Base-by-base conservation (phyloP, 2,113 vertebrate species). In the Proterorhinus semilunaris region DNA sequence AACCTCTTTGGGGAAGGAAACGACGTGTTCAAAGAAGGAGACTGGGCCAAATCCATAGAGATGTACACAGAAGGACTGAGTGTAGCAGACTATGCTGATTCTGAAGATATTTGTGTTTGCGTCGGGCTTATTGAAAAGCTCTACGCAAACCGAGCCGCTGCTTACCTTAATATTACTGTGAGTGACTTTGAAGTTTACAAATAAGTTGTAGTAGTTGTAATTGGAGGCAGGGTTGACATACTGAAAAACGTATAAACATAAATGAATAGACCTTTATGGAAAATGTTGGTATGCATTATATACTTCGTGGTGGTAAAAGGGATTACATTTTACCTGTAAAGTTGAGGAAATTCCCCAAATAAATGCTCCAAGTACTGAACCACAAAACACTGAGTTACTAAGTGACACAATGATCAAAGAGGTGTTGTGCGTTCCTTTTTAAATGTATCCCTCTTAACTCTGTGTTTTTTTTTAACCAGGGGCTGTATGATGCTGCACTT, bases 1-100 rank as follows among this genome's bases (percentile, higher is more conserved):
- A 96, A 98, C 87, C 92, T 99, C 71, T 98, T 95, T 79, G 94
- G 95, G 21, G 98, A 99, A 90, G 96, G 95, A 69, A 99, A 99
- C 57, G 95, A 97, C 11, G 90, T 95, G 0, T 99, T 95, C 86
- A 94, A 87, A 79, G 97, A 98, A 87, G 89, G 91, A 1, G 92
- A 96, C 7, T 96, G 95, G 95, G 92, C 93, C 0, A 92, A 91
- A 70, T 95, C 97, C 3, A 86, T 97, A 52, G 95, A 93, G 83
- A 95, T 96, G 80, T 98, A 98, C 79, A 95, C 95, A 0, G 98
- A 99, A 87, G 96, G 96, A 67, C 89, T 99, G 87, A 96, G 88
- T 78, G 93, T 99, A 76, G 94, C 96, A 3, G 95, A 96, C 45
- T 99, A 99, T 79, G 96, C 96, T 0, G 92, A 93, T 73, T 95